phyloP scores from a whole-genome alignment of 2,888 invertebrate genomes.

The Caenorhabditis angaria region DNA sequence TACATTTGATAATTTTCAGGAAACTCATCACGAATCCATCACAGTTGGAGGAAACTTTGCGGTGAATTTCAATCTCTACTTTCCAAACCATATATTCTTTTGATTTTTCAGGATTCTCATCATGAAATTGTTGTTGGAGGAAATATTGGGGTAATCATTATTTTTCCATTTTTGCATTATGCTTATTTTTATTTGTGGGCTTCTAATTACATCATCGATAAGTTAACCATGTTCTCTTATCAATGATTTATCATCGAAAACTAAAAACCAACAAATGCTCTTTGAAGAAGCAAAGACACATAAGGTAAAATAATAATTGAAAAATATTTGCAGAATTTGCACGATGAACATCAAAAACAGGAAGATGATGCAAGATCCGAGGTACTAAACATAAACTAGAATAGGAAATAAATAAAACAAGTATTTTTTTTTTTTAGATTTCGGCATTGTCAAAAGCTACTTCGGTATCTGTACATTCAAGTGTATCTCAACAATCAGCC shows the following conservation, averaged over 20 bases:
- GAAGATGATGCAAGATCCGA: constrained; percentile 7
- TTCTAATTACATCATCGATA: not conserved
- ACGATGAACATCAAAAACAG: not conserved
- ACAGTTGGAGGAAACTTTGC: too few species aligned
- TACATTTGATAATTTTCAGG: too few species aligned
- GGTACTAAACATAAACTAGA: not conserved
- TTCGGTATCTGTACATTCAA: constrained; percentile 54
- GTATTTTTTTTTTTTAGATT: constrained; percentile 17
- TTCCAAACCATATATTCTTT: not conserved
- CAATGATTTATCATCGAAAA: constrained; percentile 30
- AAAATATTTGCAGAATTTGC: constrained; percentile 17
- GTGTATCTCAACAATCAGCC: constrained; percentile 49
- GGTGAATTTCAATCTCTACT: too few species aligned
- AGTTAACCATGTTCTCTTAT: not conserved
- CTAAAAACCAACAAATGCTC: constrained; percentile 32
- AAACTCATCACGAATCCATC: too few species aligned
- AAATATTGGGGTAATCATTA: constrained; percentile 24
- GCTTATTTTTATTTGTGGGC: not conserved
- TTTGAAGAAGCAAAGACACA: constrained; percentile 10
- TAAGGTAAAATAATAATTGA: not conserved
- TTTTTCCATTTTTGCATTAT: not conserved
- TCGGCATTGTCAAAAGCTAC: constrained; percentile 44
- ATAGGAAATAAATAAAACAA: not conserved
- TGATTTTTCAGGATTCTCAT: constrained; percentile 19
- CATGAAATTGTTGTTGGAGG: constrained; percentile 18